Evolutionary conservation across 2,888 invertebrate species (phyloP), one percentile per base, ranked within the genome.

Genomic region (Argyresthia albistria): DNA sequence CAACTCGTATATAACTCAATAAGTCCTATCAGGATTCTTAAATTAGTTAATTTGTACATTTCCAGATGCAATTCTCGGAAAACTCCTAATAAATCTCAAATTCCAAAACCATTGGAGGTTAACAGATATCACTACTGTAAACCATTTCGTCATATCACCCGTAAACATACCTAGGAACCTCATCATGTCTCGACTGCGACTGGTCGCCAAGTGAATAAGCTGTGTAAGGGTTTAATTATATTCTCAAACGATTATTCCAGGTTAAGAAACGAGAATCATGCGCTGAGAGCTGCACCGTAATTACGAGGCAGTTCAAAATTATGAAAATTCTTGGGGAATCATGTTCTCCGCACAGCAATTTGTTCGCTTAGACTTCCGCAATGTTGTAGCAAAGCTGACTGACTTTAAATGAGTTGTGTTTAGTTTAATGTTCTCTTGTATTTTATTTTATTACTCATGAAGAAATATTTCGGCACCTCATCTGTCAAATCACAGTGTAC

Each of bases 11-110:
- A 4, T 25, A 25, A 25, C 25, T 25, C 25, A 25, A 25, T 25
- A 25, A 25, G 25, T 25, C 25, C 25, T 25, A 25, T 25, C 25
- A 25, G 25, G 25, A 6, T 25, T 25, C 25, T 25, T 25, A 25
- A 25, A 25, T 25, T 25, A 25, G 25, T 25, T 25, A 25, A 25
- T 25, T 25, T 25, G 25, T 25, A 4, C 25, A 25, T 25, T 25
- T 25, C 25, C 3, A 25, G 25, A 25, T 25, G 25, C 61, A 60
- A 65, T 67, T 67, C 64, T 58, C 53, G 59, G 60, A 69, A 67
- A 55, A 61, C 43, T 43, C 55, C 50, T 62, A 60, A 63, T 65
- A 63, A 65, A 66, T 69, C 54, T 55, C 56, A 46, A 58, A 65
- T 66, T 48, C 52, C 52, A 42, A 47, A 52, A 48, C 52, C 47